Evolutionary conservation across 2,113 vertebrate genomes (phyloP), one percentile per base, ranked within the genome.

Genomic region (Haliaeetus leucogaster): DNA sequence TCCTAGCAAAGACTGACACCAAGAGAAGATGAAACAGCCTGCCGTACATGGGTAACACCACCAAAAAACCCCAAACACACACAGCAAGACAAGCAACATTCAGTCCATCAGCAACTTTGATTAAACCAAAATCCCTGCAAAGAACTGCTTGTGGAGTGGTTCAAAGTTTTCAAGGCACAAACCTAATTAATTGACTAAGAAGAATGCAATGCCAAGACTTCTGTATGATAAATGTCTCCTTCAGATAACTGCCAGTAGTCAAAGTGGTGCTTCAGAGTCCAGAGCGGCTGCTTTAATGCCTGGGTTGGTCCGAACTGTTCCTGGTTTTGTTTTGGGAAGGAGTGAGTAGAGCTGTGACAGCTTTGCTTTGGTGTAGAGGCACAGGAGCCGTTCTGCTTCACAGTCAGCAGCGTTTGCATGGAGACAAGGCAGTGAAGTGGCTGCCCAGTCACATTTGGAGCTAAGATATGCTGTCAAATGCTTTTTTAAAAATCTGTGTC

Each of bases 301-400:
- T 65, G 23, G 16, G 8, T 42, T 86, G 53, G 30, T 82, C 38
- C 53, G 68, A 72, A 86, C 21, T 18, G 13, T 58, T 61, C n/a
- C n/a, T 76, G 56, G 23, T 55, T 91, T 91, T 92, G 48, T 56
- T 90, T 90, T 72, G 55, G 50, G 43, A 83, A 74, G 22, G 22
- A 48, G 8, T 4, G 20, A 83, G 20, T 21, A 63, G 38, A 76
- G 48, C 40, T 90, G 53, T 7, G 3, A 15, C 36, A 88, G 30
- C 23, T 77, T 68, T 63, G 6, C 29, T 79, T 42, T 34, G 18
- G 38, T 67, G 32, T 73, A 29, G 56, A 59, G 63, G 47, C 19
- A 66, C 16, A 0, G 2, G n/a, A 40, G 13, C 20, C 2, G 0
- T 48, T 65, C 65, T 78, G 32, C 9, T 62, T 72, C 2, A 2